Conservation (phyloP, 2,113 vertebrate genomes). For the Hylia prasina region DNA sequence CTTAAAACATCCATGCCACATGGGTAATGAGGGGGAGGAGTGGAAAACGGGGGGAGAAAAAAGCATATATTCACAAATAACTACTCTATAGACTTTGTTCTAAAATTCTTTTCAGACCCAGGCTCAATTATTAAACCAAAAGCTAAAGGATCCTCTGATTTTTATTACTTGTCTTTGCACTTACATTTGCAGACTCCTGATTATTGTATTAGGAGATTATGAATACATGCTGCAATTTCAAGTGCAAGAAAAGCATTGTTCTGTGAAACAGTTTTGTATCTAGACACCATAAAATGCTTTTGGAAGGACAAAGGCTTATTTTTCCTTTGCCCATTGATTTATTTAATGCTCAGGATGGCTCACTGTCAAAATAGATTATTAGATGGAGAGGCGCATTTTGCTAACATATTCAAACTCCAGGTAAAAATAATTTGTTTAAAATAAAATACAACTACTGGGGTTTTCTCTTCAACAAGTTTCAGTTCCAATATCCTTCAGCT, state of each 20-base stretch:
- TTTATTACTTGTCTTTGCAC: background rate
- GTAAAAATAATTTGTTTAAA: background rate
- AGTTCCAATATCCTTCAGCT: background rate
- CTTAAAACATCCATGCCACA: background rate
- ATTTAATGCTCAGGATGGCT: background rate
- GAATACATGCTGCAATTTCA: background rate
- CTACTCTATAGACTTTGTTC: background rate
- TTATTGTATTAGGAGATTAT: background rate
- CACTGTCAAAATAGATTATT: background rate
- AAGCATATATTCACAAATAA: background rate
- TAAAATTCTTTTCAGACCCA: background rate
- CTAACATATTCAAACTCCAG: background rate
- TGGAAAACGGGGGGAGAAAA: fast-evolving
- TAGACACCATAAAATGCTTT: background rate
- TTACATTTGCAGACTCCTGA: background rate
- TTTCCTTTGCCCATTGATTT: background rate
- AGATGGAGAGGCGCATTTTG: background rate
- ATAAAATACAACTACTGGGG: background rate
- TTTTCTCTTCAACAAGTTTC: background rate
- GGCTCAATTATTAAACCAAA: background rate
- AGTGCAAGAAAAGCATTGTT: background rate
- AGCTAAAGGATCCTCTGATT: background rate
- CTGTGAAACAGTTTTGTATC: background rate
- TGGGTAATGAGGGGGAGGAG: fast-evolving
- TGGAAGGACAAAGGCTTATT: background rate